Base-by-base conservation (phyloP, 2,797 vertebrate genomes). In the Potorous gilbertii region DNA sequence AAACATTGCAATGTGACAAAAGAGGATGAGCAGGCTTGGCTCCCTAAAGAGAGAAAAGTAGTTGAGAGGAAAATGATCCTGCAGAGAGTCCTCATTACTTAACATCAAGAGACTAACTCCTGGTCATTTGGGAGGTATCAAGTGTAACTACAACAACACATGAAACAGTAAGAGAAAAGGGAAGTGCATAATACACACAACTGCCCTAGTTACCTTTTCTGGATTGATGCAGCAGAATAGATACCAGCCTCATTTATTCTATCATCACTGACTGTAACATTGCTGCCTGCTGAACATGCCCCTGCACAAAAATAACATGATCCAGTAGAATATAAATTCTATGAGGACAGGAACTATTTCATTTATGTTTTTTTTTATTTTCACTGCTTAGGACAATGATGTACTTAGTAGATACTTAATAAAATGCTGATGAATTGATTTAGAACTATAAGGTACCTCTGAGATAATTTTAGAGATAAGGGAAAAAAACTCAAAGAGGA, bases 1-100 rank as follows among this genome's bases (percentile, higher is more conserved):
- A 87, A 87, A 87, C 74, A 87, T 87, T 46, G 40, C 74, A 87
- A 87, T 27, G 74, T 87, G 74, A 87, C 74, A 87, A 87, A 87
- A 50, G 74, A 87, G 40, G 40, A 50, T 27, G 21, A 81, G 40
- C 21, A 81, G n/a, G 18, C 8, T 40, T 24, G 16, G 13, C n/a
- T 81, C n/a, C n/a, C n/a, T 27, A 81, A 81, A 81, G 74, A 81
- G 74, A 11, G 74, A 87, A 87, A 50, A 50, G 40, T 50, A 87
- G 74, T 87, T 81, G n/a, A 50, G 24, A 87, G 74, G 40, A 87
- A 87, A 87, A 50, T 87, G 40, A 46, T 87, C 40, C 40, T 87
- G 21, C 40, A 50, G 40, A 87, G 40, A 87, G 50, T 87, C 13
- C 40, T 87, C 50, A 87, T 87, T 87, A 10, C 40, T 24, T 87